A percentile compares a stretch with the other conserved stretches of the same genome.
phyloP scores from a whole-genome alignment of 2,888 invertebrate genomes.

The Drosophila yooni region DNA sequence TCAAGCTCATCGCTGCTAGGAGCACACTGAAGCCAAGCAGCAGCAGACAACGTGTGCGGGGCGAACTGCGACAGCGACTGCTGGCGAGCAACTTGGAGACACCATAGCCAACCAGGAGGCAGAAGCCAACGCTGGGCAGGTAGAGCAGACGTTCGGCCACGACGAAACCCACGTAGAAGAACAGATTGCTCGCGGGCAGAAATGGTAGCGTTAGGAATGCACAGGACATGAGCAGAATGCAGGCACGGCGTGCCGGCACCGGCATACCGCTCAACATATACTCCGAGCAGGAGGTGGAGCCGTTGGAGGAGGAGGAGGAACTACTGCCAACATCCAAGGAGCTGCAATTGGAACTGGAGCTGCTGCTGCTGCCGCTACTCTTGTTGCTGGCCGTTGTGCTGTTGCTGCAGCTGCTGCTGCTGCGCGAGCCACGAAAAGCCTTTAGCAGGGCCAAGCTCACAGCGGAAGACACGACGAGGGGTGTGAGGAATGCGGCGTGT shows the following conservation, averaged over 20 bases:
- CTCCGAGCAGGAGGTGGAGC: conserved; percentile 20
- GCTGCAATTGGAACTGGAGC: conserved; percentile 52
- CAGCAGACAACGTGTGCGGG: conserved; percentile 73
- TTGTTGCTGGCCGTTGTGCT: conserved; percentile 85
- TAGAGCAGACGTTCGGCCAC: conserved; percentile 98
- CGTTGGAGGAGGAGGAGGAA: conserved; percentile 7
- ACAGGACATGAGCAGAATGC: conserved; percentile 87
- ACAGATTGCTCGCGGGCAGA: conserved; percentile 97
- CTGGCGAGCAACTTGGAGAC: conserved; percentile 85
- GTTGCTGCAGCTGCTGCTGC: conserved; percentile 84
- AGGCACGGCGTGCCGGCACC: conserved; percentile 65
- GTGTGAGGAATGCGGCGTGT: conserved; percentile 82
- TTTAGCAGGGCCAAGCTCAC: conserved; percentile 70
- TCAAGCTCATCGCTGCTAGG: conserved; percentile 89
- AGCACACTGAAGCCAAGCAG: conserved; percentile 86
- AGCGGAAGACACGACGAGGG: conserved; percentile 74
- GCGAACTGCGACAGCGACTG: conserved; percentile 77
- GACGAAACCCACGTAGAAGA: conserved; percentile 99
- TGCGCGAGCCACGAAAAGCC: conserved; percentile 81
- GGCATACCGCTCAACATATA: conserved; percentile 57
- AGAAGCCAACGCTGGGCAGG: conserved; percentile 97
- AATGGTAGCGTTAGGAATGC: conserved; percentile 95
- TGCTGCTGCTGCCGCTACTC: conserved; percentile 84
- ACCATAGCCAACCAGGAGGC: conserved; percentile 93
- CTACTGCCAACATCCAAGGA: conserved; percentile 19